These are phyloP conservation scores for Cydia strobilella DNA, from an alignment of 1,140 invertebrate species.

Conservation along the genomic window DNA sequence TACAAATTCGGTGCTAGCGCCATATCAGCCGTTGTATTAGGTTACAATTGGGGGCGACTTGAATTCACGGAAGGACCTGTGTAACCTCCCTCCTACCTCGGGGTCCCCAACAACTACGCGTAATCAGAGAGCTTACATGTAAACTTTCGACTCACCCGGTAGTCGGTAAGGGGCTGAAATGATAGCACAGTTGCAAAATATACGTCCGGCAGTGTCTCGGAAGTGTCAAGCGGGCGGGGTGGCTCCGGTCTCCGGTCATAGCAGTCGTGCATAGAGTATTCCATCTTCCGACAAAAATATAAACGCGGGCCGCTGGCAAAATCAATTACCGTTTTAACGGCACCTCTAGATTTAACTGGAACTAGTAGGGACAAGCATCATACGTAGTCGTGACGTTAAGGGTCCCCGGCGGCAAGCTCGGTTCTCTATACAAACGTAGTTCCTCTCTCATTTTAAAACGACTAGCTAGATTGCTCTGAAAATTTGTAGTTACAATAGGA, in stretches of 20 bases:
- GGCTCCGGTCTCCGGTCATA: slow-evolving; percentile 3
- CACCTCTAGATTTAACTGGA: background rate
- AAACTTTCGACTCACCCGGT: background rate
- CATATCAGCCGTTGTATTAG: background rate
- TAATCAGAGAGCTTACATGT: too few species aligned
- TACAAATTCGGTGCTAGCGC: slow-evolving; percentile 24
- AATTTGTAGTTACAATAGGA: too few species aligned
- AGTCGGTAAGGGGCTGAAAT: background rate
- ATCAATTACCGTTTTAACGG: background rate
- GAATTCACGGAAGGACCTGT: background rate
- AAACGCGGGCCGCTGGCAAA: background rate
- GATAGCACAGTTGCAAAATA: slow-evolving; percentile 36
- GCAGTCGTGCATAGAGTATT: background rate
- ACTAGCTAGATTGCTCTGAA: too few species aligned
- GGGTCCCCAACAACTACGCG: background rate
- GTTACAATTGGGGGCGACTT: background rate
- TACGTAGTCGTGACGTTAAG: background rate
- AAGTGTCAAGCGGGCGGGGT: slow-evolving; percentile 51
- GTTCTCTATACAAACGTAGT: too few species aligned
- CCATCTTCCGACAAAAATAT: background rate
- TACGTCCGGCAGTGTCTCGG: slow-evolving; percentile 45
- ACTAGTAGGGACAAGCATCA: background rate
- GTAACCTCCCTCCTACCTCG: background rate
- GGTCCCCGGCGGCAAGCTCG: too few species aligned
- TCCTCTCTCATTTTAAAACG: too few species aligned